A percentile compares a stretch with the other conserved stretches of the same genome.
phyloP scores from a whole-genome alignment of 1,140 invertebrate genomes.

The Drosophila trapezifrons region DNA sequence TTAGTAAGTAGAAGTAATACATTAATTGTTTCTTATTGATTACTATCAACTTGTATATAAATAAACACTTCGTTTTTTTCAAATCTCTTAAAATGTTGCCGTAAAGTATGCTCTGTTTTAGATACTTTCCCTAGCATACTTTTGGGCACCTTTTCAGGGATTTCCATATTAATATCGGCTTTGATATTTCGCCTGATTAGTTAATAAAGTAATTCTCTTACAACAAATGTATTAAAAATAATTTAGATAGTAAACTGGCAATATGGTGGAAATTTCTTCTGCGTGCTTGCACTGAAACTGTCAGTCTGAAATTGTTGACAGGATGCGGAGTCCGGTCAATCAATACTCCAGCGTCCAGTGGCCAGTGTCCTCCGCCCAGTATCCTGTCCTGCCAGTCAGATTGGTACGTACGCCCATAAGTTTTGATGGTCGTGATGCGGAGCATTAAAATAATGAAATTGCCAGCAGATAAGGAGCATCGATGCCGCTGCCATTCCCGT shows the following conservation, averaged over 20 bases:
- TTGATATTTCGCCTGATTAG: no score
- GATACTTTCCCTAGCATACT: no score
- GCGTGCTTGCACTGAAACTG: neutral
- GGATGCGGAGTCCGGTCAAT: conserved; percentile 41
- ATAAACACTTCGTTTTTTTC: no score
- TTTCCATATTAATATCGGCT: no score
- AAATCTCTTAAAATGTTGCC: no score
- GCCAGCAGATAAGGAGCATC: conserved; percentile 68
- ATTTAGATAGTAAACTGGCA: neutral
- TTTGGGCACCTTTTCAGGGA: no score
- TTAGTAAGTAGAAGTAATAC: no score
- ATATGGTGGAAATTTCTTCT: conserved; percentile 15
- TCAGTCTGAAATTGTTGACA: conserved; percentile 22
- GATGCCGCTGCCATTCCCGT: conserved; percentile 27
- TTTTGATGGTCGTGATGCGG: conserved; percentile 51
- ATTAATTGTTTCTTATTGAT: no score
- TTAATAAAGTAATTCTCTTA: neutral
- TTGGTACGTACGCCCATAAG: conserved; percentile 49
- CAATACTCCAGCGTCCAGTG: conserved; percentile 33
- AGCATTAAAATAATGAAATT: conserved; percentile 78
- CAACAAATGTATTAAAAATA: neutral
- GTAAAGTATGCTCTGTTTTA: no score
- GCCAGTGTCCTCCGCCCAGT: conserved; percentile 6
- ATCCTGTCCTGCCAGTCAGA: conserved; percentile 18
- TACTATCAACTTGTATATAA: no score